Evolutionary conservation across 2,888 invertebrate genomes (phyloP).

Genomic region (Protophormia terraenovae): DNA sequence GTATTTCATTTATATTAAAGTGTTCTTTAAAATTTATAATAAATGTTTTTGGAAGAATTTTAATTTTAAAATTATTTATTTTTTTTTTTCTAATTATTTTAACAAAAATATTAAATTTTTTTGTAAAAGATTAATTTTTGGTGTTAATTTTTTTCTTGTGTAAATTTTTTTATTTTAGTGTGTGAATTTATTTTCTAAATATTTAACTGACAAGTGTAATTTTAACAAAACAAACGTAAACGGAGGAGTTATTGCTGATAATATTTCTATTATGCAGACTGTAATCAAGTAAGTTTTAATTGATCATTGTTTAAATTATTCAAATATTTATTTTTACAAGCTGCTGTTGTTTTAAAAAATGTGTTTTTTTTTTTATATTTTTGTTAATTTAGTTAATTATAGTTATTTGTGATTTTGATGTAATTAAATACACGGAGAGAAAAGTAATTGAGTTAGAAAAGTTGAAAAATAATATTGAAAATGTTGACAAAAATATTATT

Average conservation of each 20-base stretch:
- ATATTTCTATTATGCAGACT: constrained; percentile 76
- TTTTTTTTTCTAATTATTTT: too few relatives aligned
- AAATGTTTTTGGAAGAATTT: too few relatives aligned
- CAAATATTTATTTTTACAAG: not conserved
- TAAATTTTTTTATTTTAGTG: not conserved
- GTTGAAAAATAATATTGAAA: too few relatives aligned
- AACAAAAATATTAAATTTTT: too few relatives aligned
- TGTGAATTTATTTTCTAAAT: not conserved
- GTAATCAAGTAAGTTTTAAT: constrained; percentile 78
- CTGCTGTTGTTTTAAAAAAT: not conserved
- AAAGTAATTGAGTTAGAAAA: too few relatives aligned
- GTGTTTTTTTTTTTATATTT: not conserved
- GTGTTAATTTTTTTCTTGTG: constrained; percentile 12
- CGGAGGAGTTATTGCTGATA: constrained; percentile 18
- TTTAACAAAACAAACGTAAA: constrained; percentile 19
- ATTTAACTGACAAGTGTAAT: constrained; percentile 2
- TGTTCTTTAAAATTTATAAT: too few relatives aligned
- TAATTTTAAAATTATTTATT: too few relatives aligned
- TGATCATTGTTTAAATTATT: not conserved
- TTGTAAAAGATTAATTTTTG: not conserved
- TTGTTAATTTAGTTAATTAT: too few relatives aligned
- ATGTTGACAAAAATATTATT: too few relatives aligned
- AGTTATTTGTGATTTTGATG: too few relatives aligned
- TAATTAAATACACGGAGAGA: too few relatives aligned
- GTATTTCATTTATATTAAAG: too few relatives aligned